A percentile compares a stretch with the other conserved stretches of the same genome.
phyloP scores from a whole-genome alignment of 2,797 vertebrate species.

The Xenentodon cancila region DNA sequence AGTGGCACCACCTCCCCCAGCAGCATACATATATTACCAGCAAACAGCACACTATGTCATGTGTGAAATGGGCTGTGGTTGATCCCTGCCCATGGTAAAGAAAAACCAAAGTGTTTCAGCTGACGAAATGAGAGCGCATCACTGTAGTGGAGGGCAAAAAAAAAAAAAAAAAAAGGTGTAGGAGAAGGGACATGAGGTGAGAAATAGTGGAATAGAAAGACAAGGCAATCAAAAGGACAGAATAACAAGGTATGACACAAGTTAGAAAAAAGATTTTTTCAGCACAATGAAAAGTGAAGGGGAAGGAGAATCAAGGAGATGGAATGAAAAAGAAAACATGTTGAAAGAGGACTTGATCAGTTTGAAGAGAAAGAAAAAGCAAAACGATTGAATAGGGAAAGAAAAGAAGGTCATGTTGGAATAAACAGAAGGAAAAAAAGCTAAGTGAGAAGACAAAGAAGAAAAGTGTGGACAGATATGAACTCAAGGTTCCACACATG shows the following conservation, averaged over 20 bases:
- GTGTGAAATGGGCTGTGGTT: slow-evolving; percentile 77
- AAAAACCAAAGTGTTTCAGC: slow-evolving; percentile 60
- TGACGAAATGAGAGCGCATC: slow-evolving; percentile 55
- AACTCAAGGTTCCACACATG: no score
- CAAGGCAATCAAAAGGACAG: slow-evolving; percentile 18
- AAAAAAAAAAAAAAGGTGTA: not conserved
- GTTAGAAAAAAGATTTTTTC: slow-evolving; percentile 30
- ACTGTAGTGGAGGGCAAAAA: slow-evolving; percentile 34
- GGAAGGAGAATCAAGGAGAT: not conserved
- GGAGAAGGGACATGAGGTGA: slow-evolving; percentile 20
- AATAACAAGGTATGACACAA: slow-evolving; percentile 17
- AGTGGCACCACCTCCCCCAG: slow-evolving; percentile 50
- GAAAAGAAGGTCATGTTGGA: not conserved
- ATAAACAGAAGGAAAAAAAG: no score
- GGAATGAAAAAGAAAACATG: slow-evolving; percentile 10
- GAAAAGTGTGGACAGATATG: no score
- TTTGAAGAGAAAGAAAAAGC: slow-evolving; percentile 7
- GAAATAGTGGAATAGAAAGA: slow-evolving; percentile 15
- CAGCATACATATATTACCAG: slow-evolving; percentile 65
- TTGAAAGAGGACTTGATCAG: slow-evolving; percentile 5
- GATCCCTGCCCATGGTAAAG: slow-evolving; percentile 71
- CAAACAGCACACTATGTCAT: slow-evolving; percentile 67
- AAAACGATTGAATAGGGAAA: not conserved
- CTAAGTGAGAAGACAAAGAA: no score
- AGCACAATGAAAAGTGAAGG: slow-evolving; percentile 33